Evolutionary conservation across 2,888 invertebrate genomes (phyloP), one percentile per base, ranked within the genome.

Genomic region (Coelogynopora nodosa): DNA sequence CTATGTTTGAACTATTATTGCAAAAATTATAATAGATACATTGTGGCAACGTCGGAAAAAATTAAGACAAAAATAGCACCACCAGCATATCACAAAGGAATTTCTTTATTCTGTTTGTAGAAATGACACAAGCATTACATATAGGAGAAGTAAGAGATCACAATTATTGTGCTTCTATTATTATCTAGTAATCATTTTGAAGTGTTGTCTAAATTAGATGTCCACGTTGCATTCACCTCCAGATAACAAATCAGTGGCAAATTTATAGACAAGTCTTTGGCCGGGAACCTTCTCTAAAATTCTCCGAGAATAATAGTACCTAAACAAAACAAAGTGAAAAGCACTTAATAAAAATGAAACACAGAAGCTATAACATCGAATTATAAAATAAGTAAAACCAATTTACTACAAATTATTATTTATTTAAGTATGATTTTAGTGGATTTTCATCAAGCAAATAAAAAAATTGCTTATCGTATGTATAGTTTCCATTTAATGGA

Each of bases 261-360:
- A 99, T 93, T 98, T 98, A 93, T 99, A 99, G 88, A 99, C 99
- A 90, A 99, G 94, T 89, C 99, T 94, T 93, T 99, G 99, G 28
- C 99, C 99, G 93, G 99, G 98, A 88, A 99, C 98, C 93, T 99
- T 99, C 90, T 98, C 98, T 90, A 99, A 94, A 91, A 99, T 99
- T 89, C 98, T 98, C 89, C 98, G 94, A 93, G 98, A 98, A 93
- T 99, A 99, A 93, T 99, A 99, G 93, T 99, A 99, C 93, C 93
- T 94, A 31, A 0, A 29, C 0, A 27, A 0, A 90, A 67, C 18
- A 0, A 84, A 26, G 23, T n/a, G 23, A 2, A 74, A 49, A 49
- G n/a, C n/a, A n/a, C n/a, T n/a, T n/a, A n/a, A n/a, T n/a, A n/a
- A n/a, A n/a, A n/a, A n/a, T n/a, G n/a, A n/a, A n/a, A n/a, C n/a